Conservation (phyloP, 2,113 vertebrate genomes). For the Zeus faber region DNA sequence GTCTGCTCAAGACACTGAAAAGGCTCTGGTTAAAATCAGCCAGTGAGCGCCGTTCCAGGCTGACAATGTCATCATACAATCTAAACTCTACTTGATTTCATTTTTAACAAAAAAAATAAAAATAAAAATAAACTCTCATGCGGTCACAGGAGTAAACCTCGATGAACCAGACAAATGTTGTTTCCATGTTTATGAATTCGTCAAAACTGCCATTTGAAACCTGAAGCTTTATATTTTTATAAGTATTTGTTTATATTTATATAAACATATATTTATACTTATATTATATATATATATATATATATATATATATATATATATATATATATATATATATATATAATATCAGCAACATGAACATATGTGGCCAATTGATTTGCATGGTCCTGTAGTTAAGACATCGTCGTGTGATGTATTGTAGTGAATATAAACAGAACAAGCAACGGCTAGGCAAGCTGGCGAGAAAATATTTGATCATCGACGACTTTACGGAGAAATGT, state of each 20-base stretch:
- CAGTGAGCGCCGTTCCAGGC: slow-evolving; percentile 40
- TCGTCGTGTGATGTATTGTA: too few relatives aligned
- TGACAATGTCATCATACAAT: slow-evolving; percentile 62
- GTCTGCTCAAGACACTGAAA: slow-evolving; percentile 50
- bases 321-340: too few relatives aligned
- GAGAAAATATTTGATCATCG: too few relatives aligned
- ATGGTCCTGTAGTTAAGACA: too few relatives aligned
- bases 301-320: too few relatives aligned
- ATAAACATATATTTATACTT: too few relatives aligned
- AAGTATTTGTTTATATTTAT: background rate
- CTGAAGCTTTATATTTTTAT: background rate
- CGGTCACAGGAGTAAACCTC: slow-evolving; percentile 44
- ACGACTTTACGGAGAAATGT: too few relatives aligned
- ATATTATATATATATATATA: too few relatives aligned
- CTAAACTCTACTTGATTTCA: slow-evolving; percentile 59
- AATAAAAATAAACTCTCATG: slow-evolving; percentile 24
- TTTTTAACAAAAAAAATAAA: slow-evolving; percentile 53
- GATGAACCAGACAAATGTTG: slow-evolving; percentile 40
- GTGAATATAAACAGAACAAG: too few relatives aligned
- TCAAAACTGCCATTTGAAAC: slow-evolving; percentile 18
- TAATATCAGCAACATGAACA: too few relatives aligned
- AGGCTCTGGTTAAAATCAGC: slow-evolving; percentile 76
- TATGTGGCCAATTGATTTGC: too few relatives aligned
- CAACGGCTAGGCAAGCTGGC: too few relatives aligned
- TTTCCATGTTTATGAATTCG: background rate